Evolutionary conservation across 2,888 invertebrate genomes (phyloP), one percentile per base, ranked within the genome.

Genomic region (Apodemia mormo): DNA sequence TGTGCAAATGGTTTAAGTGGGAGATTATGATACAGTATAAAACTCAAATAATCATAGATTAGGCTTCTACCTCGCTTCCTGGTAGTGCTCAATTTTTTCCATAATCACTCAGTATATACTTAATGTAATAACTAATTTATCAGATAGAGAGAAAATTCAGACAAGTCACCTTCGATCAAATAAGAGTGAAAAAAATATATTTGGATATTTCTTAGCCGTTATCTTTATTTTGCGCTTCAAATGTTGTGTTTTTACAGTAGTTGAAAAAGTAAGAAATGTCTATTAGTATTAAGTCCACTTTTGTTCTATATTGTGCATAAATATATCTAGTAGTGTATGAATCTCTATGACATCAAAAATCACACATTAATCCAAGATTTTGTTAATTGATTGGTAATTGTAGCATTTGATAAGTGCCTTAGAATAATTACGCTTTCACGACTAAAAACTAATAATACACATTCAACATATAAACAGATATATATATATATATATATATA

Each of bases 361-460:
- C 14, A 45, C 2, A 45, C 2, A 10, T 2, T 49, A 14, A 49
- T 49, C 14, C 5, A 49, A 14, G 14, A 49, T 14, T 12, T 49
- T 45, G 10, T 14, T 49, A 49, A 14, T 14, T 12, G 10, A 10
- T 45, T 2, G 9, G 9, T 45, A 45, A 45, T 12, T 49, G 49
- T 14, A 49, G 49, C 30, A 30, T 58, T 9, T 58, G 10, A 12
- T 58, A 58, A 58, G 58, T 61, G 58, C 33, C 58, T 61, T 61
- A 29, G 10, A 61, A 10, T 30, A 12, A 30, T 30, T 30, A 12
- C 12, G 30, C 29, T 61, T 61, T 61, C 12, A 61, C 12, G 12
- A 49, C 49, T 14, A 14, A 49, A 45, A 45, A 43, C 8, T 2
- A 49, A 49, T 49, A 49, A 3, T 45, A 8, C 45, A 49, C 14